phyloP scores from a whole-genome alignment of 2,888 invertebrate genomes.

The Drosophila paranaensis region DNA sequence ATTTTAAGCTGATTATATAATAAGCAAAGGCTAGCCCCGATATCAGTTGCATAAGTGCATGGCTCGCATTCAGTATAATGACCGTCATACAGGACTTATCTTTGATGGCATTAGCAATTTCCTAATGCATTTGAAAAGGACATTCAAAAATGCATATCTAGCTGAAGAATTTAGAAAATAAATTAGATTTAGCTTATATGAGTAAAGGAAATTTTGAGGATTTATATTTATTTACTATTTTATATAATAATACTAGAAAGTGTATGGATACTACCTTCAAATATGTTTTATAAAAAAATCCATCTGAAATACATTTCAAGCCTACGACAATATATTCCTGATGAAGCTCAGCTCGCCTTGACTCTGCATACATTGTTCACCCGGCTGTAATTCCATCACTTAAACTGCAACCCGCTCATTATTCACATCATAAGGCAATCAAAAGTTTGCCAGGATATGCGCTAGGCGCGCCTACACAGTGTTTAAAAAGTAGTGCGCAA shows the following conservation, averaged over 20 bases:
- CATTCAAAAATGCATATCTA: not conserved
- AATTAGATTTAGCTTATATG: not conserved
- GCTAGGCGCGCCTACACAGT: constrained; percentile 35
- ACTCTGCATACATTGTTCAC: not conserved
- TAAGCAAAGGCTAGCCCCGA: constrained; percentile 31
- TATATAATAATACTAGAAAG: too few species aligned
- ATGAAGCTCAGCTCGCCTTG: not conserved
- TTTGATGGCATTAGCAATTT: constrained; percentile 7
- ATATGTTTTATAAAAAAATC: too few species aligned
- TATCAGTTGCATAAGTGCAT: constrained; percentile 27
- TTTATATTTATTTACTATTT: too few species aligned
- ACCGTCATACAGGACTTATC: constrained; percentile 1
- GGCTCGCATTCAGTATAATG: not conserved
- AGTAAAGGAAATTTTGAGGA: not conserved
- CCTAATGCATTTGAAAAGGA: not conserved
- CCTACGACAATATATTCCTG: constrained; percentile 6
- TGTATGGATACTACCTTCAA: too few species aligned
- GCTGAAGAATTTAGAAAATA: too few species aligned
- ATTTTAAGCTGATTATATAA: constrained; percentile 53
- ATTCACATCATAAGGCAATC: constrained; percentile 32
- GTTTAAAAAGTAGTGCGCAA: constrained; percentile 33
- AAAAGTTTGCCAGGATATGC: constrained; percentile 29
- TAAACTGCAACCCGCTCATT: constrained; percentile 25
- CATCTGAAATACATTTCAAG: too few species aligned
- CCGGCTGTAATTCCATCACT: constrained; percentile 11